These are phyloP conservation scores for Takifugu rubripes DNA, from an alignment of 2,797 vertebrate genomes.

Conservation along the genomic window DNA sequence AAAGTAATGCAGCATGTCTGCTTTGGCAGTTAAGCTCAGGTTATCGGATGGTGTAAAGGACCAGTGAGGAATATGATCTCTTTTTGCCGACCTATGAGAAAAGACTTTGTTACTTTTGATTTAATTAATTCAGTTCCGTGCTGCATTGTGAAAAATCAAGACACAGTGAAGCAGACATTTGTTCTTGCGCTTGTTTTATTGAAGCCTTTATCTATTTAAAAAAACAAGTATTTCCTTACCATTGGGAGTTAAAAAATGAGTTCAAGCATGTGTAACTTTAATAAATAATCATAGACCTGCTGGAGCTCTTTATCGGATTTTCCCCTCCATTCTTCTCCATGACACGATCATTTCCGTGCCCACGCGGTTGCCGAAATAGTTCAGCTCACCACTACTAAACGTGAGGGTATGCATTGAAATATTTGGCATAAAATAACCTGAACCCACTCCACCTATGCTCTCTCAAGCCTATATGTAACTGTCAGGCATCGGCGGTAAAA, in stretches of 20 bases:
- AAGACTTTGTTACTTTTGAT: not conserved
- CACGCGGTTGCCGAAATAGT: slow-evolving; percentile 9
- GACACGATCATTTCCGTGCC: slow-evolving; percentile 29
- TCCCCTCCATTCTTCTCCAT: slow-evolving; percentile 31
- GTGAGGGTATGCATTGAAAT: not conserved
- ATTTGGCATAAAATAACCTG: no score
- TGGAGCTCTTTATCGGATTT: slow-evolving; percentile 41
- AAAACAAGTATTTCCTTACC: slow-evolving; percentile 37
- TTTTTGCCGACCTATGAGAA: not conserved
- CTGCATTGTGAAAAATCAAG: slow-evolving; percentile 10
- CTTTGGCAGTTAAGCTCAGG: slow-evolving; percentile 25
- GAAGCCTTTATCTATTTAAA: slow-evolving; percentile 26
- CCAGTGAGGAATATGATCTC: slow-evolving; percentile 1
- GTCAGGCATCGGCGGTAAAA: not conserved
- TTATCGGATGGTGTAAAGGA: slow-evolving; percentile 17
- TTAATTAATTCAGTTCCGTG: slow-evolving; percentile 3
- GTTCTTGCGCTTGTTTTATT: slow-evolving; percentile 26
- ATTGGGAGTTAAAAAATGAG: slow-evolving; percentile 43
- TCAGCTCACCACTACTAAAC: not conserved
- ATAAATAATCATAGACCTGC: slow-evolving; percentile 52
- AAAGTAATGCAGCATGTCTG: slow-evolving; percentile 4
- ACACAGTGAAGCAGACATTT: slow-evolving; percentile 8
- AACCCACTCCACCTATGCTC: no score
- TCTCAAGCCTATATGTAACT: no score
- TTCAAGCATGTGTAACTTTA: slow-evolving; percentile 46